Evolutionary conservation across 2,797 vertebrate genomes (phyloP).

Genomic region (Heliangelus exortis): DNA sequence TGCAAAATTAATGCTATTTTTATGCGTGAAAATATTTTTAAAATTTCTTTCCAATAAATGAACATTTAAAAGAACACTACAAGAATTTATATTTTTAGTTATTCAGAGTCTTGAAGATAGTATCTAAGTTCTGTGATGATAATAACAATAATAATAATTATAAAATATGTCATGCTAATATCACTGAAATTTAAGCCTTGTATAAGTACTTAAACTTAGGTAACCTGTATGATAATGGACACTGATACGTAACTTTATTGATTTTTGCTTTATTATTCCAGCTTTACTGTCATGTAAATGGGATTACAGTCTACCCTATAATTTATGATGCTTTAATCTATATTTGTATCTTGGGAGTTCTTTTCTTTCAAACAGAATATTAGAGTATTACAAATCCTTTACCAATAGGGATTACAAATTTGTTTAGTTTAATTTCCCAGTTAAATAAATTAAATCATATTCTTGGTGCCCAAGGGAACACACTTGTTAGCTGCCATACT

Average conservation of each 20-base stretch:
- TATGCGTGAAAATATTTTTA: not conserved
- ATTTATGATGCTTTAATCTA: not conserved
- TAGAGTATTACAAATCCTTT: not conserved
- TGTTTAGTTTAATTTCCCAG: conserved; percentile 53
- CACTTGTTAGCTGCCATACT: not conserved
- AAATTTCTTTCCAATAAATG: not conserved
- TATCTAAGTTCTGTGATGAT: not conserved
- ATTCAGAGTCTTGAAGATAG: not conserved
- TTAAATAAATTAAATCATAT: conserved; percentile 41
- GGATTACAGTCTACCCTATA: not conserved
- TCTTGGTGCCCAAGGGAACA: not conserved
- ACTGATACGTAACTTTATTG: not conserved
- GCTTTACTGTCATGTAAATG: not conserved
- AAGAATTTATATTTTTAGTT: not conserved
- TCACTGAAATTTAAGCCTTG: not conserved
- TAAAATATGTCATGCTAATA: not conserved
- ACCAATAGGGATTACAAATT: not conserved
- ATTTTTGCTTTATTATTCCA: not conserved
- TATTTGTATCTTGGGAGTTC: not conserved
- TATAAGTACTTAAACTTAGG: not conserved
- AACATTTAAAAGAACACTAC: not conserved
- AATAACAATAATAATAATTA: not conserved
- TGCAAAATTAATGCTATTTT: not conserved
- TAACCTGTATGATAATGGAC: not conserved
- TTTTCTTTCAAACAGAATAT: not conserved